phyloP scores from a whole-genome alignment of 1,140 invertebrate species.

The Drosophila bipectinata region DNA sequence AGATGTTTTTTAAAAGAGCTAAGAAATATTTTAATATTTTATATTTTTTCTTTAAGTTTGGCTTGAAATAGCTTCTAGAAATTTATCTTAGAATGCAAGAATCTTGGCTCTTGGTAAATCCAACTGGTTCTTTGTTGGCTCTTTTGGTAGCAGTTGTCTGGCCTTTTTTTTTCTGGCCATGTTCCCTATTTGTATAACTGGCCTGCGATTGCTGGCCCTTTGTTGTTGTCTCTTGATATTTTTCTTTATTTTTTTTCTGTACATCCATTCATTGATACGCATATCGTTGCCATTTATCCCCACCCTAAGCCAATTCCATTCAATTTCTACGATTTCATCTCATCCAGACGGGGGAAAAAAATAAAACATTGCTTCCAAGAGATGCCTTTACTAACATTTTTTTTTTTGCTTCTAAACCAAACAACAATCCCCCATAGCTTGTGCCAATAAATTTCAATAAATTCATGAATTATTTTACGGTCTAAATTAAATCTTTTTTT shows the following conservation, averaged over 20 bases:
- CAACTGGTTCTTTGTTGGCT: slow-evolving; percentile 54
- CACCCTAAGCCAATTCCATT: slow-evolving; percentile 53
- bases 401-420: not conserved
- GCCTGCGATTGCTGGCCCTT: slow-evolving; percentile 58
- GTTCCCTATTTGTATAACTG: slow-evolving; percentile 75
- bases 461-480: slow-evolving; percentile 78
- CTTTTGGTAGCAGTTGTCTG: slow-evolving; percentile 21
- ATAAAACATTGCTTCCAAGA: slow-evolving; percentile 29
- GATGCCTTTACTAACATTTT: slow-evolving; percentile 29
- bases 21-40: too few relatives aligned
- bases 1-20: too few relatives aligned
- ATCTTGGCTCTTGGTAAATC: slow-evolving; percentile 6
- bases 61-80: not conserved
- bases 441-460: slow-evolving; percentile 78
- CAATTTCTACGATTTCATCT: slow-evolving; percentile 81
- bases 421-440: slow-evolving; percentile 13
- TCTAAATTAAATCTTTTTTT: slow-evolving; percentile 31
- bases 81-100: slow-evolving; percentile 10
- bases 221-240: slow-evolving; percentile 36
- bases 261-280: slow-evolving; percentile 59
- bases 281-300: slow-evolving; percentile 67
- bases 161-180: slow-evolving; percentile 21
- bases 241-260: slow-evolving; percentile 39
- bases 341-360: slow-evolving; percentile 43
- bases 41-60: not conserved